phyloP scores from a whole-genome alignment of 1,140 invertebrate genomes.

The Littorina saxatilis region DNA sequence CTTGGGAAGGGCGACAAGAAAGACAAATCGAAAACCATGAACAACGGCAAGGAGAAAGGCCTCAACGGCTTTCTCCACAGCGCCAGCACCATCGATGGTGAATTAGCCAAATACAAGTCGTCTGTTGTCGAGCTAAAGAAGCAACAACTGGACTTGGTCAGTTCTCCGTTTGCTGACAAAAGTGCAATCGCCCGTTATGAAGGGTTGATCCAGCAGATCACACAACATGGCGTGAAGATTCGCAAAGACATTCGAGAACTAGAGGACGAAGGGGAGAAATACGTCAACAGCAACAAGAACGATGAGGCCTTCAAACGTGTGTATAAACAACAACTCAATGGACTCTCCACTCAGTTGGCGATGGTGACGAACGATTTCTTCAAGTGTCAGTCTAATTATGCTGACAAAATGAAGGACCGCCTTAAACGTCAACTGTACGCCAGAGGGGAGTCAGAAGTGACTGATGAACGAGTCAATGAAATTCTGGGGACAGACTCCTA shows the following conservation, averaged over 20 bases:
- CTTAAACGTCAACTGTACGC: conserved; percentile 49
- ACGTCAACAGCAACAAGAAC: conserved; percentile 37
- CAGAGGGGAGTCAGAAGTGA: conserved; percentile 40
- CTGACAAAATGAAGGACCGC: conserved; percentile 59
- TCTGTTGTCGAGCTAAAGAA: conserved; percentile 53
- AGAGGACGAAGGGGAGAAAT: conserved; percentile 48
- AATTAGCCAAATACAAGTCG: conserved; percentile 46
- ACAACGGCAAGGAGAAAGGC: conserved; percentile 42
- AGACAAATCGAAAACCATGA: conserved; percentile 46
- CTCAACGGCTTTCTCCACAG: conserved; percentile 52
- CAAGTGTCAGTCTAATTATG: conserved; percentile 58
- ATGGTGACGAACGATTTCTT: conserved; percentile 57
- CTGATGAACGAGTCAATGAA: conserved; percentile 43
- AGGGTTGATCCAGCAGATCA: conserved; percentile 32
- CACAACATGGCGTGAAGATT: conserved; percentile 38
- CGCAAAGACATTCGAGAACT: conserved; percentile 49
- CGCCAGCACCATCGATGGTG: conserved; percentile 50
- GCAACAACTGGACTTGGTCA: conserved; percentile 53
- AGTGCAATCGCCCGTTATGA: conserved; percentile 41
- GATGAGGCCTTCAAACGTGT: conserved; percentile 52
- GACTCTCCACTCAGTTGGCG: conserved; percentile 53
- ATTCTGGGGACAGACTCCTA: conserved; percentile 54
- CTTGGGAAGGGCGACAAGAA: conserved; percentile 50
- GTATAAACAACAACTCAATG: conserved; percentile 52
- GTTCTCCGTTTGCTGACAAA: conserved; percentile 51